Evolutionary conservation across 2,113 vertebrate species (phyloP).

Genomic region (Cinclus mexicanus): DNA sequence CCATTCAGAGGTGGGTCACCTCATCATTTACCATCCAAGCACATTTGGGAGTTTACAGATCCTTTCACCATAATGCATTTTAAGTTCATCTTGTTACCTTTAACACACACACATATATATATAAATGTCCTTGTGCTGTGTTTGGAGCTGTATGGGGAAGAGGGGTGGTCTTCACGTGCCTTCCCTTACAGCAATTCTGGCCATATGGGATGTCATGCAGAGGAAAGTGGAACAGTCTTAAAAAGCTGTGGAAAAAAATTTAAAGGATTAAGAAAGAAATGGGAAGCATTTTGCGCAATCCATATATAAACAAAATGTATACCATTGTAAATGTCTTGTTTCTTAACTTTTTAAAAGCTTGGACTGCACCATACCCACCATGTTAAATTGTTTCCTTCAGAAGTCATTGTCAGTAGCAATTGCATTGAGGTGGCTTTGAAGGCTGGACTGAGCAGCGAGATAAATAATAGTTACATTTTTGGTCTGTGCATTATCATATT

Average conservation of each 20-base stretch:
- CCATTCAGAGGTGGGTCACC: neutral
- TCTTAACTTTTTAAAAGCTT: neutral
- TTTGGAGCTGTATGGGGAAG: neutral
- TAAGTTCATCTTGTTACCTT: neutral
- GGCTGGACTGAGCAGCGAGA: neutral
- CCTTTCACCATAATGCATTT: neutral
- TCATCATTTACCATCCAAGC: neutral
- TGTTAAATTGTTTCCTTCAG: neutral
- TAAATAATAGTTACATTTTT: neutral
- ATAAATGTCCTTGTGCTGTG: neutral
- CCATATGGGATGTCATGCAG: neutral
- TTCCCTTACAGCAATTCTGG: neutral
- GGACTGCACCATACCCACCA: neutral
- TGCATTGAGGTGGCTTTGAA: neutral
- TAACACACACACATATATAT: neutral
- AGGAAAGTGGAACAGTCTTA: neutral
- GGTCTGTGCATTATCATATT: neutral
- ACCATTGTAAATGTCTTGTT: neutral
- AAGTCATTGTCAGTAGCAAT: neutral
- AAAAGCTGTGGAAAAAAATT: neutral
- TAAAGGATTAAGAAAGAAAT: neutral
- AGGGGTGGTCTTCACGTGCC: neutral
- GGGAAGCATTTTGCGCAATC: neutral
- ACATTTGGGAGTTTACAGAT: neutral
- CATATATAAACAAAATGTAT: neutral